Percentiles rank a stretch among this genome's conserved stretches.
These are phyloP conservation scores for Vidua chalybeata DNA, from an alignment of 2,113 vertebrate species.

Conservation along the genomic window DNA sequence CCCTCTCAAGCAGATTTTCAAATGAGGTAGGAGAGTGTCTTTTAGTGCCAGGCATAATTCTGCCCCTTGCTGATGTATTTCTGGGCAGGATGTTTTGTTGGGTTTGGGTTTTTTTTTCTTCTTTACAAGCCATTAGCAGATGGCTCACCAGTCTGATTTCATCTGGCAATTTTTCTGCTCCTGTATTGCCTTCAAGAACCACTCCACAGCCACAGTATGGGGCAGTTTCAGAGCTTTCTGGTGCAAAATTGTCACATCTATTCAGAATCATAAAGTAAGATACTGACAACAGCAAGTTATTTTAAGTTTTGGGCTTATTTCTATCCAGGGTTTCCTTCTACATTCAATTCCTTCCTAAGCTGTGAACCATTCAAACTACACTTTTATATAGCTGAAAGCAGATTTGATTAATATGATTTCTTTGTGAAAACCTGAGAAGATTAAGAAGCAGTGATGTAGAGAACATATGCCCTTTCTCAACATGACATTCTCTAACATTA, in stretches of 20 bases:
- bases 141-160: constrained; percentile 16
- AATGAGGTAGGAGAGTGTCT: neutral
- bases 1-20: neutral
- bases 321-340: constrained; percentile 70
- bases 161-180: constrained; percentile 2
- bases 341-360: constrained; percentile 76
- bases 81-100: neutral
- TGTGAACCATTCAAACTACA: constrained; percentile 71
- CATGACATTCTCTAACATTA: constrained; percentile 60
- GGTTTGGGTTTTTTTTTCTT: neutral
- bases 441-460: constrained; percentile 73
- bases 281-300: constrained; percentile 64
- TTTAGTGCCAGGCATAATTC: neutral
- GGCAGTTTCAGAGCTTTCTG: constrained; percentile 39
- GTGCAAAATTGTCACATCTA: constrained; percentile 32
- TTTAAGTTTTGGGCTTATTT: constrained; percentile 75
- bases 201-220: constrained; percentile 33
- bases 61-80: neutral
- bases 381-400: constrained; percentile 76
- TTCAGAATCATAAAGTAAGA: constrained; percentile 50
- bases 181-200: neutral
- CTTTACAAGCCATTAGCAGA: constrained; percentile 27
- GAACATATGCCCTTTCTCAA: constrained; percentile 71
- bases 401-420: constrained; percentile 82
- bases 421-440: constrained; percentile 80